phyloP scores from a whole-genome alignment of 2,797 vertebrate species.

The Lophius americanus region DNA sequence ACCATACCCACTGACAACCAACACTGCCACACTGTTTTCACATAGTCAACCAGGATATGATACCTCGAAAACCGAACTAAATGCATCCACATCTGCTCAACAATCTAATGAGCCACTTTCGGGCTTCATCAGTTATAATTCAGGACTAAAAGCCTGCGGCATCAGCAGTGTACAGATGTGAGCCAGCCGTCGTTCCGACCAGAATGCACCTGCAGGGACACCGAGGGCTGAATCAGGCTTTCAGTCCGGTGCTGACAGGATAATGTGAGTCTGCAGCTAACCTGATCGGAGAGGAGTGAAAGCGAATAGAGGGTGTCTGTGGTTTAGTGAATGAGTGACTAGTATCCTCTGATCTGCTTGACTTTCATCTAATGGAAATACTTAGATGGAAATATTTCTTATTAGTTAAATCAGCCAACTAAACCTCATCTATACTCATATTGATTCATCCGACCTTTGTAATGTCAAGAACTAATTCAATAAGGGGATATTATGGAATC shows the following conservation, averaged over 20 bases:
- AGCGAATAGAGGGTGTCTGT: slow-evolving; percentile 6
- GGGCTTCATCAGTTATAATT: slow-evolving; percentile 18
- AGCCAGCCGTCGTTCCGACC: slow-evolving; percentile 44
- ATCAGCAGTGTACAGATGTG: slow-evolving; percentile 17
- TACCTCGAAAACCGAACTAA: not conserved
- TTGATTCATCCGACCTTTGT: not conserved
- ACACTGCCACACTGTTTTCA: not conserved
- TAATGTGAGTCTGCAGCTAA: slow-evolving; percentile 53
- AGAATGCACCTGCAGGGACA: slow-evolving; percentile 49
- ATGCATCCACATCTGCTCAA: slow-evolving; percentile 10
- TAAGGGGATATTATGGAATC: too few species aligned
- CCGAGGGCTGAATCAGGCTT: slow-evolving; percentile 68
- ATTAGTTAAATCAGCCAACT: not conserved
- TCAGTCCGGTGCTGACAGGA: slow-evolving; percentile 59
- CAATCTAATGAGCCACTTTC: not conserved
- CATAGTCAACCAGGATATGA: slow-evolving; percentile 14
- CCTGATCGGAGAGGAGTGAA: slow-evolving; percentile 42
- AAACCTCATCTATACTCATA: not conserved
- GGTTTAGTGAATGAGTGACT: slow-evolving; percentile 15
- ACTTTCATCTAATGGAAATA: not conserved
- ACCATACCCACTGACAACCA: not conserved
- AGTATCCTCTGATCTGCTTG: slow-evolving; percentile 28
- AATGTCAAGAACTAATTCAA: not conserved
- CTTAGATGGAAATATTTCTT: too few species aligned
- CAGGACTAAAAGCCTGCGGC: slow-evolving; percentile 12